These are phyloP conservation scores for Melanchra persicariae DNA, from an alignment of 2,888 invertebrate species.

Conservation along the genomic window DNA sequence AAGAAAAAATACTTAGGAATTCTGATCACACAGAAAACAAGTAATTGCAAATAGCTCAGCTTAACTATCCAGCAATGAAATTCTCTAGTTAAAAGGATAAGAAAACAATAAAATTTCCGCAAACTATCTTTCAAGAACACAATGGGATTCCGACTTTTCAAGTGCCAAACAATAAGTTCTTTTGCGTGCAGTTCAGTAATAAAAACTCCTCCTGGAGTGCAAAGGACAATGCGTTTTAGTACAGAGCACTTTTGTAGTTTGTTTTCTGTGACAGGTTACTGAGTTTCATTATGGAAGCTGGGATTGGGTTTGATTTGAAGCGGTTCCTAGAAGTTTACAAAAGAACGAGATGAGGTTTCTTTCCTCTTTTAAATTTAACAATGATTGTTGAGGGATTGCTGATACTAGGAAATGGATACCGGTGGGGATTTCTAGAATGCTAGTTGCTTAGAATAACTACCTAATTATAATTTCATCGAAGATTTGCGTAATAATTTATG, in stretches of 20 bases:
- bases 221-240: slow-evolving; percentile 67
- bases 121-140: slow-evolving; percentile 54
- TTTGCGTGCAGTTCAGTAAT: slow-evolving; percentile 64
- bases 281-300: slow-evolving; percentile 49
- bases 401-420: neutral
- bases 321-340: slow-evolving; percentile 8
- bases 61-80: slow-evolving; percentile 41
- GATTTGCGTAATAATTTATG: neutral
- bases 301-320: slow-evolving; percentile 28
- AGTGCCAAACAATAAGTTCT: slow-evolving; percentile 68
- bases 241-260: slow-evolving; percentile 54
- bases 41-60: slow-evolving; percentile 55
- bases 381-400: neutral
- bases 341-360: neutral
- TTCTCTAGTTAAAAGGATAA: slow-evolving; percentile 44
- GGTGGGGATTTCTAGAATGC: neutral
- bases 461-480: neutral
- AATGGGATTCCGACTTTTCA: slow-evolving; percentile 64
- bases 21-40: slow-evolving; percentile 32
- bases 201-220: slow-evolving; percentile 69
- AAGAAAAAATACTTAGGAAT: slow-evolving; percentile 20
- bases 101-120: slow-evolving; percentile 58
- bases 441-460: too few species aligned
- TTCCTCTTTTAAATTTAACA: neutral
- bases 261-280: slow-evolving; percentile 59